Conservation (phyloP, 2,113 vertebrate genomes). For the Tychaedon coryphoeus region DNA sequence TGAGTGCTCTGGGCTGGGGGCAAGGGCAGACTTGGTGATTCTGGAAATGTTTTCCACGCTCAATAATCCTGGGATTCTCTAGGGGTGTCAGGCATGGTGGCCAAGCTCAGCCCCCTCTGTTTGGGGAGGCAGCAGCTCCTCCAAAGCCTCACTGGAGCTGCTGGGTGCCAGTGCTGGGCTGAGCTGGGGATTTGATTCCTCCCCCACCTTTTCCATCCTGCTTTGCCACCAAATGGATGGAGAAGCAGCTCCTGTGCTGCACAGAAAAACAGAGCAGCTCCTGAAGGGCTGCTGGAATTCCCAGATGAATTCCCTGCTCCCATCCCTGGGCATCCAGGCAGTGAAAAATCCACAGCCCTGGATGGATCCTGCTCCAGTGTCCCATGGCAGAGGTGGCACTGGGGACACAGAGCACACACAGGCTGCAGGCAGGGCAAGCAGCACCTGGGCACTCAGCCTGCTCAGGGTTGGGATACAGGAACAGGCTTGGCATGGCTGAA, state of each 20-base stretch:
- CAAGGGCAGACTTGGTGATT: not conserved
- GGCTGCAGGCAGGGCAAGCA: not conserved
- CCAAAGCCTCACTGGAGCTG: not conserved
- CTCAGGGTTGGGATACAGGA: not conserved
- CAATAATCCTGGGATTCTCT: not conserved
- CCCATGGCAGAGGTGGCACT: not conserved
- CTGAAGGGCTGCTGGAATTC: not conserved
- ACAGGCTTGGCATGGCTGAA: not conserved
- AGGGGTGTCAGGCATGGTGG: accelerated
- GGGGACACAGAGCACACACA: not conserved
- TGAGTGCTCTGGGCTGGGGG: not conserved
- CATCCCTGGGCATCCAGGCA: accelerated
- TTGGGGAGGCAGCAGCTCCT: not conserved
- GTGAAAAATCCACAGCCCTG: accelerated
- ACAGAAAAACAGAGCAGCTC: not conserved
- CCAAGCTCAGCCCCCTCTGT: not conserved
- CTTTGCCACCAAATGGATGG: not conserved
- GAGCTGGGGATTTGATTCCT: not conserved
- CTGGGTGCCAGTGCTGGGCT: accelerated
- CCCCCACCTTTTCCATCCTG: not conserved
- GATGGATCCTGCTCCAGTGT: not conserved
- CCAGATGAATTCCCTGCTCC: not conserved
- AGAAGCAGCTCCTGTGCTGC: not conserved
- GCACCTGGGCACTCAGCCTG: not conserved
- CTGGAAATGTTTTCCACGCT: not conserved